Percentiles rank a stretch among this genome's conserved stretches.
Evolutionary conservation across 2,113 vertebrate species (phyloP).

Genomic region (Glareola pratincola): DNA sequence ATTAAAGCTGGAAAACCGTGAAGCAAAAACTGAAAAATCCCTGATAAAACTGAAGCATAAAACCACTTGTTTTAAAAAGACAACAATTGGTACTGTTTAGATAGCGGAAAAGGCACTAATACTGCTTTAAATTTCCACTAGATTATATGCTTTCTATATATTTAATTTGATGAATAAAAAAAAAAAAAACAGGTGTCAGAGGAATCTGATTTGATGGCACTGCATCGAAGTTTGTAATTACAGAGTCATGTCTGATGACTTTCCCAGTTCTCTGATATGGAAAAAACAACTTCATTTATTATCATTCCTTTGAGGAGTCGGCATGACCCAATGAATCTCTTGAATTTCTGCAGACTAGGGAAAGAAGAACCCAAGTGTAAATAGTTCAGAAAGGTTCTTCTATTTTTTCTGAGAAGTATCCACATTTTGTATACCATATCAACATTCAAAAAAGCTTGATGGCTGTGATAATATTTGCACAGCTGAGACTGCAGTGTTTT

Average conservation of each 20-base stretch:
- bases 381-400: neutral
- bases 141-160: neutral
- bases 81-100: neutral
- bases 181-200: neutral
- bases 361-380: neutral
- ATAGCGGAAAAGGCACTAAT: neutral
- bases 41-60: neutral
- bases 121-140: neutral
- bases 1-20: neutral
- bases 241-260: neutral
- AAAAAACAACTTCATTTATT: neutral
- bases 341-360: neutral
- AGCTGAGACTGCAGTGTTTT: neutral
- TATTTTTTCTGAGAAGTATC: neutral
- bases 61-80: neutral
- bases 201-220: neutral
- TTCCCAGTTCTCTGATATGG: neutral
- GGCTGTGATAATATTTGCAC: neutral
- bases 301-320: neutral
- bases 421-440: neutral
- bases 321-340: neutral
- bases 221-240: neutral
- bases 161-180: neutral
- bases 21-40: neutral
- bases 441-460: neutral